Percentiles rank a stretch among this genome's conserved stretches.
These are phyloP conservation scores for Beris morrisii DNA, from an alignment of 2,888 invertebrate species.

Conservation along the genomic window DNA sequence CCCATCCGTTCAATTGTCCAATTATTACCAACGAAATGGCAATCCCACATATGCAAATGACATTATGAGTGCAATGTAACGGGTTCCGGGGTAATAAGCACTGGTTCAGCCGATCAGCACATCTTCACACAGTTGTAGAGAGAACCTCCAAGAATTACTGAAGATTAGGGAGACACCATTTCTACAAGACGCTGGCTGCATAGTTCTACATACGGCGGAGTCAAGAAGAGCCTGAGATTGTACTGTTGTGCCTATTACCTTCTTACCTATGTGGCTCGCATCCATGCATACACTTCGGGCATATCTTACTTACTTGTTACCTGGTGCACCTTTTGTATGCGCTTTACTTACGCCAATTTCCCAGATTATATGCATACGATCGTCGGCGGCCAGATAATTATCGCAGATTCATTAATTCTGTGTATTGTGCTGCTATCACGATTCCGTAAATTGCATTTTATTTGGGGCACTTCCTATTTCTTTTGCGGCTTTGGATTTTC, in stretches of 20 bases:
- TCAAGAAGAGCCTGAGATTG: too few relatives aligned
- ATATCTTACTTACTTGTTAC: too few relatives aligned
- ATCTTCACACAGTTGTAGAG: too few relatives aligned
- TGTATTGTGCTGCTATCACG: constrained; percentile 19
- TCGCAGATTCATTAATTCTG: constrained; percentile 29
- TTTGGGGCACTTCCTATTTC: constrained; percentile 24
- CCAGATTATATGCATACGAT: constrained; percentile 6
- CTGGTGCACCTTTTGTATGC: constrained; percentile 1
- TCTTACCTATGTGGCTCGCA: too few relatives aligned
- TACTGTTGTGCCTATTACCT: too few relatives aligned
- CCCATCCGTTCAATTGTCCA: constrained; percentile 29
- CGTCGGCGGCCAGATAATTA: constrained; percentile 21
- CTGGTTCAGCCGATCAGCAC: not conserved
- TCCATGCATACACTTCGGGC: too few relatives aligned
- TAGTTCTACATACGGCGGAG: too few relatives aligned
- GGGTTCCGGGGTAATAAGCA: constrained; percentile 15
- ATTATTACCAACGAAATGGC: constrained; percentile 21
- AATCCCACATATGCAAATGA: constrained; percentile 29
- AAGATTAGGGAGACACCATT: too few relatives aligned
- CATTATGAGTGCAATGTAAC: constrained; percentile 31
- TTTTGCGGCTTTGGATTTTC: too few relatives aligned
- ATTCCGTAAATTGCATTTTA: constrained; percentile 29
- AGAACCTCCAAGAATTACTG: too few relatives aligned
- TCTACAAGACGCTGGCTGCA: too few relatives aligned
- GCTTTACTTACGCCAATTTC: constrained; percentile 23